These are phyloP conservation scores for Resseliella maxima DNA, from an alignment of 2,888 invertebrate genomes.

Conservation along the genomic window DNA sequence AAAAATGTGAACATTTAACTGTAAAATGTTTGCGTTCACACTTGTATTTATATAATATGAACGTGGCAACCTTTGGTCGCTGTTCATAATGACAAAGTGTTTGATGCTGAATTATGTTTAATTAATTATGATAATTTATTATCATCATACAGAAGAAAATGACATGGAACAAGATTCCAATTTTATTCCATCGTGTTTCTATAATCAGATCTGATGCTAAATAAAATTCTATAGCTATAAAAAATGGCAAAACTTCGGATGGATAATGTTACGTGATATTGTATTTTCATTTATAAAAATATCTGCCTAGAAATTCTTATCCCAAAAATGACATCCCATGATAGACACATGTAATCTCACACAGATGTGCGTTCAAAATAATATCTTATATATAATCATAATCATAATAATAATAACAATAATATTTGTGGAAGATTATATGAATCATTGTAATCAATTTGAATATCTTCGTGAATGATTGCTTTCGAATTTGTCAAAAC, in stretches of 20 bases:
- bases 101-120: conserved; percentile 38
- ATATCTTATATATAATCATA: no score
- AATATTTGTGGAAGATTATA: not conserved
- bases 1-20: not conserved
- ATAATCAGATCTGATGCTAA: not conserved
- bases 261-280: not conserved
- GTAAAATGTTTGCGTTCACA: not conserved
- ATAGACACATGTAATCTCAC: not conserved
- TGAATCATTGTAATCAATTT: not conserved
- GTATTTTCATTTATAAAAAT: not conserved
- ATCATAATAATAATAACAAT: not conserved
- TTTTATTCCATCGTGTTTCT: not conserved
- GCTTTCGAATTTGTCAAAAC: not conserved
- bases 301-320: not conserved
- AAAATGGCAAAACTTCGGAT: not conserved
- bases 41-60: not conserved
- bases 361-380: not conserved
- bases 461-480: not conserved
- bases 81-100: conserved; percentile 39
- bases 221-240: not conserved
- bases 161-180: not conserved
- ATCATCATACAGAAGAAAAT: not conserved
- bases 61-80: not conserved
- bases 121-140: conserved; percentile 40
- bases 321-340: no score